A percentile compares a stretch with the other conserved stretches of the same genome.
Conservation (phyloP, 2,113 vertebrate genomes). For the Vidua macroura region DNA sequence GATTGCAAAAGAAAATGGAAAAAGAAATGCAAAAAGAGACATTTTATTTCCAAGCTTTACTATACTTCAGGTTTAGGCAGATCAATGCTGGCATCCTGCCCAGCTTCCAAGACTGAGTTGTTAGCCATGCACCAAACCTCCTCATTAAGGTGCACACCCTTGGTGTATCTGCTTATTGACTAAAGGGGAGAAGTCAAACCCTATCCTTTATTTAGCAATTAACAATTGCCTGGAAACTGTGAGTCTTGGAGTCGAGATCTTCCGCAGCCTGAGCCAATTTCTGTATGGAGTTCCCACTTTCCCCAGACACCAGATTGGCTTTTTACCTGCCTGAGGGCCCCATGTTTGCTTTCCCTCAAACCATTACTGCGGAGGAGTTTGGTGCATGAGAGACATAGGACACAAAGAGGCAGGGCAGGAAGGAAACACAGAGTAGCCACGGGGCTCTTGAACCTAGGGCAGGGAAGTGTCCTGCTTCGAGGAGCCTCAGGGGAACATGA, state of each 20-base stretch:
- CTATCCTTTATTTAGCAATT: neutral
- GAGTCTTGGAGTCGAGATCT: neutral
- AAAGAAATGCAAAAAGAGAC: neutral
- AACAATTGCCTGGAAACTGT: neutral
- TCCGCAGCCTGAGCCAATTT: neutral
- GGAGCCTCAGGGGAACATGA: neutral
- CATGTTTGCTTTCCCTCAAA: neutral
- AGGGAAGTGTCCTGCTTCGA: neutral
- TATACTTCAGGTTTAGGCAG: neutral
- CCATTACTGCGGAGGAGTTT: neutral
- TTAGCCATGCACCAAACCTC: neutral
- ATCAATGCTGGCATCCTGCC: neutral
- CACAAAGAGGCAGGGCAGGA: neutral
- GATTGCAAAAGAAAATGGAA: neutral
- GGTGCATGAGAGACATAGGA: accelerated
- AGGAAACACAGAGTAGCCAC: neutral
- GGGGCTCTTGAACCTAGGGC: neutral
- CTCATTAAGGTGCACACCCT: neutral
- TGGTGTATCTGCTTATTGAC: neutral
- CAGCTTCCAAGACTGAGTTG: neutral
- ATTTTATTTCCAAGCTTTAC: neutral
- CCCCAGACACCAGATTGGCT: neutral
- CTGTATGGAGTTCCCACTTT: neutral
- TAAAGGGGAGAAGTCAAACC: neutral
- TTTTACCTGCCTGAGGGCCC: neutral